Percentiles rank a stretch among this genome's conserved stretches.
phyloP scores from a whole-genome alignment of 2,888 invertebrate species.

The Epirrita christyi region DNA sequence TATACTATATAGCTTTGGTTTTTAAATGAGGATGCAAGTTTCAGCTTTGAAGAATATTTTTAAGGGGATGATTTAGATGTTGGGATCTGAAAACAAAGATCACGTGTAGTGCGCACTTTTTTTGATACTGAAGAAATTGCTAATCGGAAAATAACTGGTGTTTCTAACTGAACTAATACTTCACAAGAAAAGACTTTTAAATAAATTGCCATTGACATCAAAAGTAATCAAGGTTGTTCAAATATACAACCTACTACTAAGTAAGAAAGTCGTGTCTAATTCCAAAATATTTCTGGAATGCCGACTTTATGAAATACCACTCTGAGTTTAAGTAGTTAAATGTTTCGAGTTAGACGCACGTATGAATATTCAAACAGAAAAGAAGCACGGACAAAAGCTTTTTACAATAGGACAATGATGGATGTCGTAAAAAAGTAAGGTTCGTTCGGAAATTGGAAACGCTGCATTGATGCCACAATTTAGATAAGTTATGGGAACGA shows the following conservation, averaged over 20 bases:
- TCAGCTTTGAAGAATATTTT: not conserved
- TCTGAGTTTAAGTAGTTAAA: conserved; percentile 45
- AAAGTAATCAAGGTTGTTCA: not conserved
- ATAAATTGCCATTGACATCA: not conserved
- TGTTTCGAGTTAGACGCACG: conserved; percentile 50
- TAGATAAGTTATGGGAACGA: conserved; percentile 64
- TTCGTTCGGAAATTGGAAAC: conserved; percentile 78
- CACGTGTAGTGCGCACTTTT: too few species aligned
- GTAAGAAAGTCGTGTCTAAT: conserved; percentile 38
- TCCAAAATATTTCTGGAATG: conserved; percentile 38
- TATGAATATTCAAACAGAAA: conserved; percentile 56
- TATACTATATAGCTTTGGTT: not conserved
- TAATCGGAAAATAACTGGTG: not conserved
- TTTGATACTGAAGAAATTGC: not conserved
- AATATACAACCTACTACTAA: too few species aligned
- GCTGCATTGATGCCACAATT: conserved; percentile 56
- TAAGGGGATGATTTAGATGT: too few species aligned
- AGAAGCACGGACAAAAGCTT: conserved; percentile 58
- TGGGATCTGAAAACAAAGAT: too few species aligned
- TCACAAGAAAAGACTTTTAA: not conserved
- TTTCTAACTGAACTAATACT: not conserved
- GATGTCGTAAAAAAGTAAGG: conserved; percentile 73
- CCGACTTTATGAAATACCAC: conserved; percentile 37
- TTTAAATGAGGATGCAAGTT: not conserved
- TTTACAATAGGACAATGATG: conserved; percentile 75